Base-by-base conservation (phyloP, 1,140 invertebrate species). In the Rhopalosiphum maidis region DNA sequence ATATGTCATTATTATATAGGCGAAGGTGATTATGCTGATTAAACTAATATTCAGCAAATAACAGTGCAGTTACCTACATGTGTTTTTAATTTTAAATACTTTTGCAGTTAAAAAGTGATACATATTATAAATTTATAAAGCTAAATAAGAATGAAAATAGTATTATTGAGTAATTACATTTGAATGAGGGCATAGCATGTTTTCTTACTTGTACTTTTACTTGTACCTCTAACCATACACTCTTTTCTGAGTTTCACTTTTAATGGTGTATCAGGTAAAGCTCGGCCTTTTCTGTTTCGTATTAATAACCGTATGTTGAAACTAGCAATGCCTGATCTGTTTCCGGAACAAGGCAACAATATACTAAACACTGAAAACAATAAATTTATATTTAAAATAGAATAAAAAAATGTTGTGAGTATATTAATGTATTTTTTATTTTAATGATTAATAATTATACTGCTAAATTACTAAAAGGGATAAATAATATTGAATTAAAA, bases 161-260 rank as follows among this genome's bases (percentile, higher is more conserved):
- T 2, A 41, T 22, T 55, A 55, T 25, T 89, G n/a, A 54, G 35
- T 88, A 88, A 54, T 93, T 85, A 68, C 48, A 55, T 48, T 93
- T 87, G 55, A 86, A 85, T 93, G 30, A 55, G 87, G 35, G 51
- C 35, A 41, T 87, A 82, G 48, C 48, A 51, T 87, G 55, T 35
- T 86, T 93, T 93, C 93, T 89, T 93, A 87, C 85, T 93, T 93
- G 87, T 89, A 93, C 82, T 93, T 87, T 92, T 93, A 93, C 90
- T 96, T 97, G 97, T 96, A 98, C 97, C 97, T 97, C 97, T 97
- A 96, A 98, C 97, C 95, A 97, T 97, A 96, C 99, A 99, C 96
- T 99, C 97, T 97, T 99, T 99, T 95, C 98, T 97, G 94, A 99
- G 96, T 95, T 97, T 97, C 94, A 99, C 96, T 95, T 97, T 96